Evolutionary conservation across 2,888 invertebrate genomes (phyloP).

Genomic region (Alloscopus bannaensis): DNA sequence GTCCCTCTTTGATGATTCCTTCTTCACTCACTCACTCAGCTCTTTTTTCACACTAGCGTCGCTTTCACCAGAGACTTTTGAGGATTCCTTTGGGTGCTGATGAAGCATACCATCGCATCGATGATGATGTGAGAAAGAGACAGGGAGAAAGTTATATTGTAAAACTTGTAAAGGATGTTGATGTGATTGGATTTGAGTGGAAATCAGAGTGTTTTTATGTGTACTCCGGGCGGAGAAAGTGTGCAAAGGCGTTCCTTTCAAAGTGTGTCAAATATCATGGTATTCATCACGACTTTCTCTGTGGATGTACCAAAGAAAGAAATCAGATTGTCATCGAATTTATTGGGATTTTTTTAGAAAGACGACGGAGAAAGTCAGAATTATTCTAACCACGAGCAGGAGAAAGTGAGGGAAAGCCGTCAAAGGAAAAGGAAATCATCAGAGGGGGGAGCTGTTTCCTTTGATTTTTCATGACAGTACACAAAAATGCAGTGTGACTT

Average conservation of each 20-base stretch:
- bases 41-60: background rate
- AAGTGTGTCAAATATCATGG: conserved; percentile 60
- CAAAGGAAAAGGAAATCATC: conserved; percentile 18
- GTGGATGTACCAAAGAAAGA: conserved; percentile 24
- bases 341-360: conserved; percentile 23
- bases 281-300: conserved; percentile 51
- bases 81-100: background rate
- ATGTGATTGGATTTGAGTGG: conserved; percentile 50
- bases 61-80: background rate
- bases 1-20: conserved; percentile 54
- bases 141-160: too few relatives aligned
- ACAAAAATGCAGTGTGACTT: too few relatives aligned
- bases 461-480: background rate
- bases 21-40: conserved; percentile 18
- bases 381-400: conserved; percentile 46
- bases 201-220: conserved; percentile 4
- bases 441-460: background rate
- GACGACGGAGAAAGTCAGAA: conserved; percentile 31
- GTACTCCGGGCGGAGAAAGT: background rate
- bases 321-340: conserved; percentile 43
- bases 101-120: background rate
- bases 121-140: too few relatives aligned
- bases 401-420: background rate
- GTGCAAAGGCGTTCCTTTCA: conserved; percentile 15
- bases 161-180: conserved; percentile 24